A percentile compares a stretch with the other conserved stretches of the same genome.
Evolutionary conservation across 2,888 invertebrate species (phyloP).

Genomic region (Pyrochroa serraticornis): DNA sequence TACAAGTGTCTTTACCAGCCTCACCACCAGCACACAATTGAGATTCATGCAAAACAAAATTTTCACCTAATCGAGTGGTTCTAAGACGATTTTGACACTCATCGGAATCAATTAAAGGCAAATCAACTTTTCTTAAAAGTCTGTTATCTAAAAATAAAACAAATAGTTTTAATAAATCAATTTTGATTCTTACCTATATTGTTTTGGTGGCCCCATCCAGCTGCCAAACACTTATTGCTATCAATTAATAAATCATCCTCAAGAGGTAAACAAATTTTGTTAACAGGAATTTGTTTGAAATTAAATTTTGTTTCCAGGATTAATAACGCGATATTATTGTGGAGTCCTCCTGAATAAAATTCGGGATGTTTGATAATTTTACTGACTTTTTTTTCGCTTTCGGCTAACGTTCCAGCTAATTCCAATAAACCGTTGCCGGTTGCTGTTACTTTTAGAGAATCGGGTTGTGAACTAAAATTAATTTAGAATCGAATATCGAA

Average conservation of each 20-base stretch:
- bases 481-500: not conserved
- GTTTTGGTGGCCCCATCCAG: constrained; percentile 76
- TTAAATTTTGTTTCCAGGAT: constrained; percentile 62
- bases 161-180: not conserved
- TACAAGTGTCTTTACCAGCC: constrained; percentile 74
- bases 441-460: constrained; percentile 64
- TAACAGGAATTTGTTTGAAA: constrained; percentile 64
- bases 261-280: constrained; percentile 71
- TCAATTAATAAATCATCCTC: constrained; percentile 55
- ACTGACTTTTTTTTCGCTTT: constrained; percentile 65
- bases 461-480: constrained; percentile 22
- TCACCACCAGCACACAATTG: constrained; percentile 84
- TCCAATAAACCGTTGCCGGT: constrained; percentile 66
- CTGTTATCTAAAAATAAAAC: not conserved
- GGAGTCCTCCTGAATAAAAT: constrained; percentile 63
- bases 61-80: constrained; percentile 68
- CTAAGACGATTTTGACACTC: constrained; percentile 68
- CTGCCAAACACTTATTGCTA: constrained; percentile 67
- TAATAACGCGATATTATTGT: constrained; percentile 72
- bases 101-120: constrained; percentile 67
- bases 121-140: constrained; percentile 73
- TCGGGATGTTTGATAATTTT: constrained; percentile 61
- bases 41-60: constrained; percentile 70
- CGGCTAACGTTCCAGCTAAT: constrained; percentile 51
- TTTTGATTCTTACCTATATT: not conserved